A percentile compares a stretch with the other conserved stretches of the same genome.
Evolutionary conservation across 2,888 invertebrate species (phyloP).

Genomic region (Exephanes ischioxanthus): DNA sequence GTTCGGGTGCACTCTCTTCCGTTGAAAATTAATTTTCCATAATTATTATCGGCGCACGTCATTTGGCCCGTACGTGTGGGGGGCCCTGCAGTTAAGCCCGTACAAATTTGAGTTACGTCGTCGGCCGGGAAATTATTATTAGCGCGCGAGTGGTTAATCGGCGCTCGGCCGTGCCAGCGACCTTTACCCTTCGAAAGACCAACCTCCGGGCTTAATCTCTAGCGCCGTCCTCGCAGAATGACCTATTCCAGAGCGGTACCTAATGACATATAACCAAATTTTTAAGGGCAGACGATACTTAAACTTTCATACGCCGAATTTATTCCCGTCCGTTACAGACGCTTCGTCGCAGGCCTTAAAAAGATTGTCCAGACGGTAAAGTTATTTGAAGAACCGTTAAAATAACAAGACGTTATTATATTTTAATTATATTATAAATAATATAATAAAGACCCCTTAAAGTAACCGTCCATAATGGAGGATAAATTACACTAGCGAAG

Average conservation of each 20-base stretch:
- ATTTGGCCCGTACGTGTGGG: constrained; percentile 52
- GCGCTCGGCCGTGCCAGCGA: constrained; percentile 10
- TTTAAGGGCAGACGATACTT: background rate
- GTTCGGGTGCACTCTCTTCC: constrained; percentile 39
- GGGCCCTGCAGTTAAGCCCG: constrained; percentile 37
- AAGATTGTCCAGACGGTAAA: background rate
- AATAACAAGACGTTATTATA: background rate
- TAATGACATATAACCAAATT: background rate
- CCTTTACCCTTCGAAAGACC: constrained; percentile 15
- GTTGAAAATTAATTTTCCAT: constrained; percentile 73
- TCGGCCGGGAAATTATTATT: constrained; percentile 69
- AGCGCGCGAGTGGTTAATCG: constrained; percentile 67
- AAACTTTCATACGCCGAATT: background rate
- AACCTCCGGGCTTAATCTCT: background rate
- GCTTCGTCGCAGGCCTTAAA: background rate
- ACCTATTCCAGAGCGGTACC: constrained; percentile 1
- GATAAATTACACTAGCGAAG: too few relatives aligned
- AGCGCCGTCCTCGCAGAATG: background rate
- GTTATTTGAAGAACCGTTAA: background rate
- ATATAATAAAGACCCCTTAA: too few relatives aligned
- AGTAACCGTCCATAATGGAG: too few relatives aligned
- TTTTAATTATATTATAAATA: background rate
- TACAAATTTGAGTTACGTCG: constrained; percentile 68
- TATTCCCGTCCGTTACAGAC: background rate
- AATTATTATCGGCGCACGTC: constrained; percentile 71